These are phyloP conservation scores for Tridacna gigas DNA, from an alignment of 2,888 invertebrate genomes.

Conservation along the genomic window DNA sequence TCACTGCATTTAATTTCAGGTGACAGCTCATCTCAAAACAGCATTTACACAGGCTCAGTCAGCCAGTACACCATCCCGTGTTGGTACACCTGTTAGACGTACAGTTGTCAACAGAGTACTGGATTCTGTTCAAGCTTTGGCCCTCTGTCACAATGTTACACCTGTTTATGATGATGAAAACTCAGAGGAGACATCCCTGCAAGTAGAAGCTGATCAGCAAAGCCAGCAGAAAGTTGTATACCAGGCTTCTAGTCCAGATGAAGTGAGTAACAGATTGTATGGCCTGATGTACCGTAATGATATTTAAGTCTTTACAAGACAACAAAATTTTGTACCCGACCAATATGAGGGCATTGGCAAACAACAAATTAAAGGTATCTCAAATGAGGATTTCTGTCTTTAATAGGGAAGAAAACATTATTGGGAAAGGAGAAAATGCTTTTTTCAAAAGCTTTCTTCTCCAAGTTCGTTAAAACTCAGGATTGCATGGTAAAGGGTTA, in stretches of 20 bases:
- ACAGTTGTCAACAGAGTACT: constrained; percentile 91
- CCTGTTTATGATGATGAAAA: constrained; percentile 92
- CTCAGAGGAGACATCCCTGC: constrained; percentile 72
- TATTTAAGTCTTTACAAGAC: no score
- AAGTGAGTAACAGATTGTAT: constrained; percentile 85
- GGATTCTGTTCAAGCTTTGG: constrained; percentile 96
- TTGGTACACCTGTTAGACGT: constrained; percentile 87
- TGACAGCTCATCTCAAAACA: constrained; percentile 85
- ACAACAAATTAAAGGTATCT: no score
- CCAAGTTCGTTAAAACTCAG: no score
- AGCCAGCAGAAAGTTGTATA: constrained; percentile 86
- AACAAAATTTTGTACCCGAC: no score
- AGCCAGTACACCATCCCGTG: constrained; percentile 68
- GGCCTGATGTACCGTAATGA: no score
- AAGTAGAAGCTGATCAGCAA: constrained; percentile 82
- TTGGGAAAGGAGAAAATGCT: no score
- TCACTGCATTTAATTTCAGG: constrained; percentile 79
- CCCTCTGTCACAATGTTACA: constrained; percentile 99
- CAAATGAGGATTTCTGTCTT: no score
- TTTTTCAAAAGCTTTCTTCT: no score
- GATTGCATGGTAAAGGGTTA: no score
- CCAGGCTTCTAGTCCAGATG: constrained; percentile 92
- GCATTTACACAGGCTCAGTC: constrained; percentile 82
- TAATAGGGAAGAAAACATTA: no score
- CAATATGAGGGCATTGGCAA: no score